Evolutionary conservation across 1,140 invertebrate species (phyloP), one percentile per base, ranked within the genome.

Genomic region (Drosophila bocqueti): DNA sequence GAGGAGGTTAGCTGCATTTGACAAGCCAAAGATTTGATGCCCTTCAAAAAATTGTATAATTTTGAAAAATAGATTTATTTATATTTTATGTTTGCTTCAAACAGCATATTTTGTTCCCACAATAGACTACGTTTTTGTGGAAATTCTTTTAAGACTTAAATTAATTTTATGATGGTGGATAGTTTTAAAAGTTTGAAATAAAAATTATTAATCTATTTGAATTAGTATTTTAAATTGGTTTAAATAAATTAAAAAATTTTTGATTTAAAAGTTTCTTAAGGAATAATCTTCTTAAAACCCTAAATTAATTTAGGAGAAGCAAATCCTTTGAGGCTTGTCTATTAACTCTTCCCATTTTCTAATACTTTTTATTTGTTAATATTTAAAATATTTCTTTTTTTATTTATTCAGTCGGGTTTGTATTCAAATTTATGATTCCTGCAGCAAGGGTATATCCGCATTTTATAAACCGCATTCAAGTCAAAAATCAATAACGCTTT

Each of bases 401-500:
- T 0, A 15, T 18, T 21, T 21, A 13, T 52, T 4, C 2, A 52
- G 11, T 52, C 6, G 5, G 10, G 15, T 21, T 1, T 18, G 6
- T 34, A 15, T 24, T 15, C 0, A 38, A 40, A 55, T 40, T 40
- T 40, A 40, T 57, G 34, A n/a, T 7, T 16, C 34, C 9, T 24
- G 9, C 8, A 34, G 3, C 38, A 47, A 73, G 42, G 21, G 64
- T 46, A 62, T 66, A 29, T 15, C 26, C 5, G 31, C n/a, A 57
- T 73, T 54, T 77, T 66, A 65, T 79, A 78, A 77, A 61, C 67
- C 66, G 45, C 77, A 79, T 73, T 73, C 54, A 79, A 79, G 67
- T 73, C 76, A 50, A 79, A 79, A 79, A 79, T 79, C 77, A 79
- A 79, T 79, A 79, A 50, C 59, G 76, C 68, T 79, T 79, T 79